Conservation (phyloP, 2,113 vertebrate genomes). For the Eurypyga helias region DNA sequence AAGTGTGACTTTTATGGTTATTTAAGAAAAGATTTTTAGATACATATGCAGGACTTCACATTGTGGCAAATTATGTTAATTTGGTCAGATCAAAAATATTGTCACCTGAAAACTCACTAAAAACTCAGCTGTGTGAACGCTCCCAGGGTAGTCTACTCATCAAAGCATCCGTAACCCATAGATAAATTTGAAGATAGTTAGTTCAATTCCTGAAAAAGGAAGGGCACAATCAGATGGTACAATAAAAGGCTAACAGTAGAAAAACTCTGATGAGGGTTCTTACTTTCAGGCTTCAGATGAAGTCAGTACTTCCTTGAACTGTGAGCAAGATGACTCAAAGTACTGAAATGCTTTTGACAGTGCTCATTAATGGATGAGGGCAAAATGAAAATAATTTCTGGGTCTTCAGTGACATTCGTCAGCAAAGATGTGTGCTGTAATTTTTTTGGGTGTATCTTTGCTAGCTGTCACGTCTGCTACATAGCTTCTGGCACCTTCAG, state of each 20-base stretch:
- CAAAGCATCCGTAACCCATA: neutral
- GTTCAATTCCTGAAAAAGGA: neutral
- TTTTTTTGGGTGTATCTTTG: neutral
- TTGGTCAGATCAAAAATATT: neutral
- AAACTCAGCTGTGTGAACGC: neutral
- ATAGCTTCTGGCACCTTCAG: neutral
- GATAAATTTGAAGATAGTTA: neutral
- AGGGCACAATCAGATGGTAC: neutral
- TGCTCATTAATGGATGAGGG: neutral
- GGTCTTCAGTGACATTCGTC: neutral
- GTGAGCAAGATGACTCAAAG: neutral
- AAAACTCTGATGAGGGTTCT: neutral
- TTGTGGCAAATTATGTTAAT: neutral
- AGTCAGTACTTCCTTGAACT: neutral
- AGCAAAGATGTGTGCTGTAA: fast-evolving
- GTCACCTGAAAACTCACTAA: neutral
- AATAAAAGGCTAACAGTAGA: neutral
- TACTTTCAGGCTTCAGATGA: neutral
- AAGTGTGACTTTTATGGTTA: neutral
- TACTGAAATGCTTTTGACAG: neutral
- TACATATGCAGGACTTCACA: neutral
- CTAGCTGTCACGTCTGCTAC: neutral
- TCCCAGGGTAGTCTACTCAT: neutral
- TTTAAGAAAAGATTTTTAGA: neutral
- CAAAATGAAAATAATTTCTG: neutral